Evolutionary conservation across 2,113 vertebrate species (phyloP).

Genomic region (Tragelaphus buxtoni): DNA sequence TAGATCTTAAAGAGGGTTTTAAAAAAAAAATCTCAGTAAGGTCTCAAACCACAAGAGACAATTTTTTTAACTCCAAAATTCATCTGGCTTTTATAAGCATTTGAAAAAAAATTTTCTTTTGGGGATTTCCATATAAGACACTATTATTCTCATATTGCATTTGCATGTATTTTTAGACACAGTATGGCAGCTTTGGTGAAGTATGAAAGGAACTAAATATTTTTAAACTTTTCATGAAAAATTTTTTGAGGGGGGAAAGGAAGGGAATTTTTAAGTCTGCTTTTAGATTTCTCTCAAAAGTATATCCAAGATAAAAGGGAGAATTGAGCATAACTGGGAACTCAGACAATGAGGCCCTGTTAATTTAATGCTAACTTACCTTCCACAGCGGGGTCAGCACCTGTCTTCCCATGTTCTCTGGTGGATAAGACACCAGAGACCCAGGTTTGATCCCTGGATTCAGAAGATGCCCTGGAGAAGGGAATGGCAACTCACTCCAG

Average conservation of each 20-base stretch:
- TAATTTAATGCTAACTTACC: not conserved
- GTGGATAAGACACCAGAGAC: not conserved
- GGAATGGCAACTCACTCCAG: not conserved
- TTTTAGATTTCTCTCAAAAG: not conserved
- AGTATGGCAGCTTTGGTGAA: not conserved
- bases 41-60: not conserved
- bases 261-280: not conserved
- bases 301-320: not conserved
- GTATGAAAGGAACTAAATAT: not conserved
- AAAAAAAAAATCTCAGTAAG: not conserved
- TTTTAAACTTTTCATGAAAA: not conserved
- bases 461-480: not conserved
- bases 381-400: not conserved
- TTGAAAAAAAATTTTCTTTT: not conserved
- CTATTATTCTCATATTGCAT: not conserved
- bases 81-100: not conserved
- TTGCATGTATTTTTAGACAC: conserved; percentile 1
- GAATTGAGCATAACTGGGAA: not conserved
- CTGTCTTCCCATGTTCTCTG: not conserved
- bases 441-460: not conserved
- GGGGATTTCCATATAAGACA: not conserved
- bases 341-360: not conserved
- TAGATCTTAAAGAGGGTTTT: not conserved
- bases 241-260: accelerated
- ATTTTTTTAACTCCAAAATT: not conserved